Evolutionary conservation across 2,797 vertebrate species (phyloP).

Genomic region (Cyprinella venusta): DNA sequence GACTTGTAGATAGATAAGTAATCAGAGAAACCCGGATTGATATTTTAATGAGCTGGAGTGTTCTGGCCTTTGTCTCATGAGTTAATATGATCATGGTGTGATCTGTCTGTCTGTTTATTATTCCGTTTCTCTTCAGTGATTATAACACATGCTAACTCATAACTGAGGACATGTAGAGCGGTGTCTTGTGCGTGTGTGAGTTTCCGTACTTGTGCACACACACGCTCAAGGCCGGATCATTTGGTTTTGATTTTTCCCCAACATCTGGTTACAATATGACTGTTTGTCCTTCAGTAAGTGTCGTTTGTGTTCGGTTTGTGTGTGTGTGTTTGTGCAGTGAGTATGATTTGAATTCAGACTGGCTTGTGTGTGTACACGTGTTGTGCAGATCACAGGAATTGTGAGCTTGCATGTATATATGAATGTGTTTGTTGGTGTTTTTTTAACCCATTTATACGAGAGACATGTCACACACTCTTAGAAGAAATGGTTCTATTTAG

Average conservation of each 20-base stretch:
- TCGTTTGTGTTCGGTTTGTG: conserved; percentile 37
- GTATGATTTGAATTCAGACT: neutral
- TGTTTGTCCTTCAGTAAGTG: conserved; percentile 49
- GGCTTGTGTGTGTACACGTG: conserved; percentile 9
- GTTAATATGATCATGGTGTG: conserved; percentile 53
- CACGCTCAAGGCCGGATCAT: conserved; percentile 67
- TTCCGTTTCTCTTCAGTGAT: conserved; percentile 58
- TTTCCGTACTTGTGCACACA: conserved; percentile 62
- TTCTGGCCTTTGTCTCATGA: conserved; percentile 49
- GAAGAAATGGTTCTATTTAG: too few species aligned
- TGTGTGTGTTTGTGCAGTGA: conserved; percentile 1
- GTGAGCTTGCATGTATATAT: neutral
- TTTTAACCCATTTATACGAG: conserved; percentile 29
- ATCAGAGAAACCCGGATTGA: conserved; percentile 15
- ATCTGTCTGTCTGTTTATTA: conserved; percentile 36
- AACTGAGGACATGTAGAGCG: conserved; percentile 57
- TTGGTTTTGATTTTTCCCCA: conserved; percentile 76
- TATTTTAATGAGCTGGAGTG: conserved; percentile 51
- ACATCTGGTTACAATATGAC: conserved; percentile 75
- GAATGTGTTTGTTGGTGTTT: conserved; percentile 1
- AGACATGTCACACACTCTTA: conserved; percentile 48
- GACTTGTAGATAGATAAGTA: conserved; percentile 39
- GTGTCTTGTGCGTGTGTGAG: conserved; percentile 31
- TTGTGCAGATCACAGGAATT: conserved; percentile 18
- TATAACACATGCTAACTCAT: conserved; percentile 67